phyloP scores from a whole-genome alignment of 2,797 vertebrate genomes.

The Scomberomorus guttatus region DNA sequence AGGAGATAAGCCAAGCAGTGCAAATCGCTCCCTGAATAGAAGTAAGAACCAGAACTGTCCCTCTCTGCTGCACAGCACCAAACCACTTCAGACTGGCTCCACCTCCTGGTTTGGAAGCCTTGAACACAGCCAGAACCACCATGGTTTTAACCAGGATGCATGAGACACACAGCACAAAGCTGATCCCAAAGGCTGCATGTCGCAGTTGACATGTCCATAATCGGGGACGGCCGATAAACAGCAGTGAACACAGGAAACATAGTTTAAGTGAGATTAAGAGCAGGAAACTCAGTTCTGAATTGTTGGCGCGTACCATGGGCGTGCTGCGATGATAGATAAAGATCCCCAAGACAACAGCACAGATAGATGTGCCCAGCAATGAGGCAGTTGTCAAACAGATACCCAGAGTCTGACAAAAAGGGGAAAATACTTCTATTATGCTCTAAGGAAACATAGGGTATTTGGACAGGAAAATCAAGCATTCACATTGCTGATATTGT shows the following conservation, averaged over 20 bases:
- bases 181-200: constrained; percentile 71
- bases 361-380: constrained; percentile 66
- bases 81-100: constrained; percentile 73
- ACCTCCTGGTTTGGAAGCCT: constrained; percentile 69
- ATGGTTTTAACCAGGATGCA: constrained; percentile 75
- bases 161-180: constrained; percentile 74
- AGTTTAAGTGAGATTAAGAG: constrained; percentile 53
- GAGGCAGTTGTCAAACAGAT: constrained; percentile 70
- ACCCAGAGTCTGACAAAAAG: constrained; percentile 70
- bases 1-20: constrained; percentile 65
- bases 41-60: constrained; percentile 71
- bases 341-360: constrained; percentile 65
- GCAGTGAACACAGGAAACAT: constrained; percentile 73
- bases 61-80: constrained; percentile 76
- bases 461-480: too few relatives aligned
- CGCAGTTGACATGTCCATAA: constrained; percentile 66
- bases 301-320: constrained; percentile 78
- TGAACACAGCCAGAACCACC: constrained; percentile 74
- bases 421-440: not conserved
- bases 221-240: constrained; percentile 73
- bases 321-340: constrained; percentile 69
- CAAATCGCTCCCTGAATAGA: constrained; percentile 42
- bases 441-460: too few relatives aligned
- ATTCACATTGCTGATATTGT: not conserved
- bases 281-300: constrained; percentile 78